A percentile compares a stretch with the other conserved stretches of the same genome.
Conservation (phyloP, 92 coral and sea anemone species). For the Ricordea florida region DNA sequence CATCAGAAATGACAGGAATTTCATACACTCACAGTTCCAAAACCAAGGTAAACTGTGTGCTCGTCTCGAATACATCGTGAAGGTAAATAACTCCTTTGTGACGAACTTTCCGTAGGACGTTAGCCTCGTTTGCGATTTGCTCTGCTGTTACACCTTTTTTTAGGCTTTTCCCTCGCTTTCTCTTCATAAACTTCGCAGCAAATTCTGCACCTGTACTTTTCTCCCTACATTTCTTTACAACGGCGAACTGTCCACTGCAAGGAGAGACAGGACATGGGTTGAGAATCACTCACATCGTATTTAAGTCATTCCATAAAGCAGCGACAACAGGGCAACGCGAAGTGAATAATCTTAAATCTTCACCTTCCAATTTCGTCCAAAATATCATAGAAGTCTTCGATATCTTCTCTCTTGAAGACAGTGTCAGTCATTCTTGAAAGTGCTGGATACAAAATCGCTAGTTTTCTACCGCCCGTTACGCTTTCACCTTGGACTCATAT, state of each 20-base stretch:
- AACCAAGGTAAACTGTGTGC: constrained; percentile 71
- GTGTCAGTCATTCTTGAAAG: constrained; percentile 54
- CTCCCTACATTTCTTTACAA: constrained; percentile 80
- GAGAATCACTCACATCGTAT: no score
- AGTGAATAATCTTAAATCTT: no score
- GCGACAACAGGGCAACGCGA: no score
- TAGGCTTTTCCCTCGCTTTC: constrained; percentile 70
- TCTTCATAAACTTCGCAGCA: constrained; percentile 91
- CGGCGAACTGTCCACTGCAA: constrained; percentile 97
- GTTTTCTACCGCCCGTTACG: no score
- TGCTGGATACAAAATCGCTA: no score
- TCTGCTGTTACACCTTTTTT: constrained; percentile 80
- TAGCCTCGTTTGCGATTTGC: constrained; percentile 79
- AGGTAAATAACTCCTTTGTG: constrained; percentile 90
- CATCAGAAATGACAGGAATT: neutral
- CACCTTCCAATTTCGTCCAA: constrained; percentile 94
- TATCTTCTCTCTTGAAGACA: constrained; percentile 48
- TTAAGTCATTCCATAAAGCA: no score
- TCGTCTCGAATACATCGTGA: constrained; percentile 90
- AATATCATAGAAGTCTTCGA: constrained; percentile 71
- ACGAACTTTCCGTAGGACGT: constrained; percentile 68
- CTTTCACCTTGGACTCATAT: no score
- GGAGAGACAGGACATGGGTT: neutral
- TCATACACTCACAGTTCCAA: constrained; percentile 86
- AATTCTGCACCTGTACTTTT: constrained; percentile 78